Conservation (phyloP, 2,888 invertebrate genomes). For the Caenorhabditis imperialis region DNA sequence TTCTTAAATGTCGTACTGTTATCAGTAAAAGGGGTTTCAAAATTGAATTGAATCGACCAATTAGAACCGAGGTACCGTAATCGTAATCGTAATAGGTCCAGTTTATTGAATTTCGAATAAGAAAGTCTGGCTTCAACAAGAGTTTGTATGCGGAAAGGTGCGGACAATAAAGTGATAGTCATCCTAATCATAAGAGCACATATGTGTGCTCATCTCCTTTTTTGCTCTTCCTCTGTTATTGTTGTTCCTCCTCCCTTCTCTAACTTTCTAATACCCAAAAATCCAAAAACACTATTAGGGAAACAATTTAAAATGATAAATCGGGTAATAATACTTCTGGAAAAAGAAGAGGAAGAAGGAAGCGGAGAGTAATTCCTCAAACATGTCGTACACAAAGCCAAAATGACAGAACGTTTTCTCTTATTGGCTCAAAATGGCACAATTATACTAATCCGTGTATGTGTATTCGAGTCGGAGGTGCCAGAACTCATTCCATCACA, state of each 20-base stretch:
- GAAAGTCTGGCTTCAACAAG: slow-evolving; percentile 25
- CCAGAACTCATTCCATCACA: slow-evolving; percentile 43
- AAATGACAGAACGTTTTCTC: slow-evolving; percentile 56
- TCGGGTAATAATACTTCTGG: slow-evolving; percentile 31
- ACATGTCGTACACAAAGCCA: slow-evolving; percentile 57
- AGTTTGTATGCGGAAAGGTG: slow-evolving; percentile 50
- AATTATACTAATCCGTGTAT: slow-evolving; percentile 57
- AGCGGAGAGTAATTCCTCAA: slow-evolving; percentile 45
- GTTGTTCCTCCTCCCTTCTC: slow-evolving; percentile 1
- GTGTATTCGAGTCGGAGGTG: slow-evolving; percentile 10
- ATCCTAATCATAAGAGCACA: slow-evolving; percentile 54
- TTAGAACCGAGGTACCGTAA: too few species aligned
- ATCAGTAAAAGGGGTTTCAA: too few species aligned
- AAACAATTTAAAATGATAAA: too few species aligned
- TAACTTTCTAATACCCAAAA: neutral
- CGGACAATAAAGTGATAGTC: slow-evolving; percentile 52
- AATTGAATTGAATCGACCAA: too few species aligned
- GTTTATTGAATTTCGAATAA: too few species aligned
- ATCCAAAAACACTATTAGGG: neutral
- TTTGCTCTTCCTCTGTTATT: neutral
- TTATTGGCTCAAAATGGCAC: slow-evolving; percentile 60
- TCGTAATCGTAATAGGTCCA: too few species aligned
- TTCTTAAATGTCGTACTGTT: too few species aligned
- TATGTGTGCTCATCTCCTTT: slow-evolving; percentile 29
- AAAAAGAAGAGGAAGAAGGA: slow-evolving; percentile 14